These are phyloP conservation scores for Paratrypauchen microcephalus DNA, from an alignment of 2,797 vertebrate species.

Conservation along the genomic window DNA sequence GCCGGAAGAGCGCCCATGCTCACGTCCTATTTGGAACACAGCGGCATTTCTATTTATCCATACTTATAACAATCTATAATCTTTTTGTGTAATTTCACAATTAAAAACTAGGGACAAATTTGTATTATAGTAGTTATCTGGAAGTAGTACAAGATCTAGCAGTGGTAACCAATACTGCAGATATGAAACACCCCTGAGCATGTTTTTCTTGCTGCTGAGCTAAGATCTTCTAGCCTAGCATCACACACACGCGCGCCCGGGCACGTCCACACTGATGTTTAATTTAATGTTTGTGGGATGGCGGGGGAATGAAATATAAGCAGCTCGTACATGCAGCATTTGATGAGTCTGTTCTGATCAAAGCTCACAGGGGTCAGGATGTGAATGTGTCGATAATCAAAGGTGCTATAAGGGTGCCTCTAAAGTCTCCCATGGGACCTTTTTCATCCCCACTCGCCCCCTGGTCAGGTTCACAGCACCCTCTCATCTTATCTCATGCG, in stretches of 20 bases:
- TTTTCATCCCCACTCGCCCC: background rate
- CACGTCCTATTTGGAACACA: too few relatives aligned
- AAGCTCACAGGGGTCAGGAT: constrained; percentile 50
- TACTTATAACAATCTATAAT: too few relatives aligned
- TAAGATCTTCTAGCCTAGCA: constrained; percentile 5
- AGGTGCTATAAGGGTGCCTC: constrained; percentile 34
- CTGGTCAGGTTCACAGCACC: constrained; percentile 17
- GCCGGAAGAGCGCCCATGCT: too few relatives aligned
- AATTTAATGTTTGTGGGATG: constrained; percentile 55
- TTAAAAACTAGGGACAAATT: too few relatives aligned
- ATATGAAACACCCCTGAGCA: constrained; percentile 23
- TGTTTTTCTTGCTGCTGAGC: constrained; percentile 43
- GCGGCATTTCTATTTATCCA: too few relatives aligned
- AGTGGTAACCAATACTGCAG: background rate
- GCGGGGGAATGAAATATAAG: constrained; percentile 28
- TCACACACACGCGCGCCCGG: constrained; percentile 1
- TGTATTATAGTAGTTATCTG: too few relatives aligned
- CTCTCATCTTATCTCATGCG: constrained; percentile 16
- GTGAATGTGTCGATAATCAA: constrained; percentile 56
- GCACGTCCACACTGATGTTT: constrained; percentile 47
- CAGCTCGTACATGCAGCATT: constrained; percentile 32
- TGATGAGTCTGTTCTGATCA: constrained; percentile 41
- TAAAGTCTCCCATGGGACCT: constrained; percentile 14
- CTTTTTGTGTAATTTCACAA: too few relatives aligned
- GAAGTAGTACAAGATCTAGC: too few relatives aligned